phyloP scores from a whole-genome alignment of 37 sponge, comb jelly and placozoan species.

The Beroe ovata region DNA sequence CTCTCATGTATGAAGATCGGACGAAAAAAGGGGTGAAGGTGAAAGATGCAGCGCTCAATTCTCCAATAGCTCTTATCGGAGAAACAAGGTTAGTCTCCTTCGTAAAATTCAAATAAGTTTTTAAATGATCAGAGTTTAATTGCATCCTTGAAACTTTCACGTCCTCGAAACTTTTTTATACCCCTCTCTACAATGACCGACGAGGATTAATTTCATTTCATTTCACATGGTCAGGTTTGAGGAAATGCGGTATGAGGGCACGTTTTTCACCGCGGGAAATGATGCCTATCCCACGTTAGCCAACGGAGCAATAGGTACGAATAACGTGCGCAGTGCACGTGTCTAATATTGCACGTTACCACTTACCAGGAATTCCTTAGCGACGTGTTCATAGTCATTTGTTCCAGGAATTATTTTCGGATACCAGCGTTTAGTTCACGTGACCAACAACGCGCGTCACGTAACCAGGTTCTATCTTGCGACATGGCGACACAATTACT shows the following conservation, averaged over 20 bases:
- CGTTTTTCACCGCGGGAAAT: background rate
- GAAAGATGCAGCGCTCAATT: background rate
- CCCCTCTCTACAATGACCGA: no score
- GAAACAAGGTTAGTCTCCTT: conserved; percentile 47
- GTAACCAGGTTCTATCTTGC: conserved; percentile 23
- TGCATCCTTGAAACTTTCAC: no score
- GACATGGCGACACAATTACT: conserved; percentile 38
- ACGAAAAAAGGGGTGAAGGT: background rate
- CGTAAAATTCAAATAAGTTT: no score
- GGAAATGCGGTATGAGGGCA: conserved; percentile 26
- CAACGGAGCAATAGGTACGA: conserved; percentile 37
- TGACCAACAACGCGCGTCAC: background rate
- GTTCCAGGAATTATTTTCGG: conserved; percentile 30
- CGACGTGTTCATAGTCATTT: no score
- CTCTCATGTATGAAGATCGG: background rate
- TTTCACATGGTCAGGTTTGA: conserved; percentile 30
- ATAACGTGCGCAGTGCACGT: no score
- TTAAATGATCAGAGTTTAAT: no score
- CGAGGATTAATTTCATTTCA: no score
- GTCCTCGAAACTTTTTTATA: no score
- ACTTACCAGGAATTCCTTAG: no score
- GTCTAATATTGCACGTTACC: no score
- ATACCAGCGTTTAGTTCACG: background rate
- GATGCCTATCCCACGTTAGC: background rate
- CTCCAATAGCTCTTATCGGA: conserved; percentile 20